These are phyloP conservation scores for Drosophila demipolita DNA, from an alignment of 2,888 invertebrate species.

Conservation along the genomic window DNA sequence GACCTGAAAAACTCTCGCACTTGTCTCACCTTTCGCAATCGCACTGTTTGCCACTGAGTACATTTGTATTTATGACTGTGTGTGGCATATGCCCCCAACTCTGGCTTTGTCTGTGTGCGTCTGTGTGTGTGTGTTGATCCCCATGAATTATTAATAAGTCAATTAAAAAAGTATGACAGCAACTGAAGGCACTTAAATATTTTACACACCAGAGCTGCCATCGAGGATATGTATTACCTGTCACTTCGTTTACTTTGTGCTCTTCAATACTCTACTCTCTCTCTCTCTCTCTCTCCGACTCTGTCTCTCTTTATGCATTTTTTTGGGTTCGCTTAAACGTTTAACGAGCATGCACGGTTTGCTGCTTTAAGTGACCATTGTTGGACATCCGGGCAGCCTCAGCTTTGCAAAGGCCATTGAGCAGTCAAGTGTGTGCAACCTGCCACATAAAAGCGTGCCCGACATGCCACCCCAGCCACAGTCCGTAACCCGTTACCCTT, in stretches of 20 bases:
- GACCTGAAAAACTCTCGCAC: conserved; percentile 34
- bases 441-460: conserved; percentile 61
- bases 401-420: conserved; percentile 58
- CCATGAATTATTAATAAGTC: conserved; percentile 83
- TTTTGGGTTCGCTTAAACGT: conserved; percentile 42
- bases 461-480: conserved; percentile 8
- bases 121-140: conserved; percentile 25
- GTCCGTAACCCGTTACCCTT: neutral
- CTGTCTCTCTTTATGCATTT: no score
- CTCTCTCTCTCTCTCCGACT: no score
- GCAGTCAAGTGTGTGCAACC: conserved; percentile 75
- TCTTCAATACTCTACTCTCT: neutral
- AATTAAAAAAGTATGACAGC: conserved; percentile 82
- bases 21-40: conserved; percentile 33
- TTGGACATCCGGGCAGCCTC: conserved; percentile 24
- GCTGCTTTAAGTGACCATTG: conserved; percentile 44
- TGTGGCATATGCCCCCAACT: conserved; percentile 13
- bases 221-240: conserved; percentile 32
- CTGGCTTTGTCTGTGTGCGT: neutral
- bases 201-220: conserved; percentile 44
- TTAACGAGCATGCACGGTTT: conserved; percentile 41
- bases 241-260: conserved; percentile 3
- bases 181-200: conserved; percentile 79
- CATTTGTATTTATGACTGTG: conserved; percentile 68
- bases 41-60: conserved; percentile 40